These are phyloP conservation scores for Sebastes trivittatus DNA, from an alignment of 2,797 vertebrate genomes.

Conservation along the genomic window DNA sequence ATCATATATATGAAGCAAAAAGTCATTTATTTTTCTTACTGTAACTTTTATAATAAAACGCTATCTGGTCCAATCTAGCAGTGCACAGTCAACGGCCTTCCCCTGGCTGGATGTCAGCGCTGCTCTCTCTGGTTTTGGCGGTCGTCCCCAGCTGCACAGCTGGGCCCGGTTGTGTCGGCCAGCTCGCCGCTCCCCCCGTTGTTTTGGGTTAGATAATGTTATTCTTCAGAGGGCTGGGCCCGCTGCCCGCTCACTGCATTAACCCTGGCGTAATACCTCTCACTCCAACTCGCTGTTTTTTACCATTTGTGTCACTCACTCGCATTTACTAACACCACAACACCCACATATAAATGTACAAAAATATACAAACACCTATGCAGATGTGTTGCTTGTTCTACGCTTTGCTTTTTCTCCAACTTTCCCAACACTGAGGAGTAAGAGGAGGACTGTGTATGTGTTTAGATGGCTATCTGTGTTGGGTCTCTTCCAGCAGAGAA, in stretches of 20 bases:
- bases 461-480: conserved; percentile 56
- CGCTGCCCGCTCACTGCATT: conserved; percentile 63
- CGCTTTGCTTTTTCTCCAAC: neutral
- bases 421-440: conserved; percentile 6
- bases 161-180: conserved; percentile 69
- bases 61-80: neutral
- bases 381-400: conserved; percentile 32
- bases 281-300: conserved; percentile 8
- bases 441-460: conserved; percentile 7
- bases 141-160: conserved; percentile 65
- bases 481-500: conserved; percentile 37
- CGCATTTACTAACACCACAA: neutral
- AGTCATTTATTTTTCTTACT: neutral
- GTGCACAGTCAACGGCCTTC: neutral
- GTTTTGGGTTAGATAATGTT: conserved; percentile 82
- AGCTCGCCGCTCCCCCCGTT: conserved; percentile 57
- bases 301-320: conserved; percentile 14
- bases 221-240: conserved; percentile 76
- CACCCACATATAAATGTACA: neutral
- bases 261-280: conserved; percentile 40
- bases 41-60: neutral
- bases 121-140: conserved; percentile 59
- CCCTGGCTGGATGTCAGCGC: conserved; percentile 19
- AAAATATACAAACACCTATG: conserved; percentile 23
- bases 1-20: neutral